Percentiles rank a stretch among this genome's conserved stretches.
Conservation (phyloP, 2,888 invertebrate genomes). For the Platycnemis pennipes region DNA sequence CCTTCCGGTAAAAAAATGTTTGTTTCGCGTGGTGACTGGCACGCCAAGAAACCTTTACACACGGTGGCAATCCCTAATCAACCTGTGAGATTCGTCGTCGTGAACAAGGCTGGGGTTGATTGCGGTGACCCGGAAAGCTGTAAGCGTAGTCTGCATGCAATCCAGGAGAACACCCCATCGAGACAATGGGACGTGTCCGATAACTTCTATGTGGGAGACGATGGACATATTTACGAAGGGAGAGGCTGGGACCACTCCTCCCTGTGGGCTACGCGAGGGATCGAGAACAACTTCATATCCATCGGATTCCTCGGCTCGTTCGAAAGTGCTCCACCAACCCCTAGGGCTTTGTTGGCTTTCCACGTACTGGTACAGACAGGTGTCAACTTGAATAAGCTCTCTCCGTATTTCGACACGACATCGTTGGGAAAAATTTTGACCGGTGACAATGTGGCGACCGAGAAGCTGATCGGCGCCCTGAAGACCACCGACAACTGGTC, state of each 20-base stretch:
- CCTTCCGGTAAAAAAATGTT: too few species aligned
- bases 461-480: too few species aligned
- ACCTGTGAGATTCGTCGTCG: not conserved
- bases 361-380: not conserved
- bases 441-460: too few species aligned
- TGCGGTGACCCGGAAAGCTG: not conserved
- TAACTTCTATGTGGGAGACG: not conserved
- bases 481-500: too few species aligned
- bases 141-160: too few species aligned
- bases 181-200: not conserved
- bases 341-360: not conserved
- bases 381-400: not conserved
- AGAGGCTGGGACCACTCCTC: not conserved
- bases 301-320: not conserved
- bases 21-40: not conserved
- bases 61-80: not conserved
- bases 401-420: too few species aligned
- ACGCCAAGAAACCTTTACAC: too few species aligned
- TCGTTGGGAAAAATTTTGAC: too few species aligned
- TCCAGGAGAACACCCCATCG: too few species aligned
- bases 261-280: not conserved
- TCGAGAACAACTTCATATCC: not conserved
- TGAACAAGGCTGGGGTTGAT: not conserved
- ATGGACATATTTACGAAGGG: not conserved
- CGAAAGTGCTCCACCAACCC: not conserved